Base-by-base conservation (phyloP, 2,797 vertebrate species). In the Sciurus carolinensis region DNA sequence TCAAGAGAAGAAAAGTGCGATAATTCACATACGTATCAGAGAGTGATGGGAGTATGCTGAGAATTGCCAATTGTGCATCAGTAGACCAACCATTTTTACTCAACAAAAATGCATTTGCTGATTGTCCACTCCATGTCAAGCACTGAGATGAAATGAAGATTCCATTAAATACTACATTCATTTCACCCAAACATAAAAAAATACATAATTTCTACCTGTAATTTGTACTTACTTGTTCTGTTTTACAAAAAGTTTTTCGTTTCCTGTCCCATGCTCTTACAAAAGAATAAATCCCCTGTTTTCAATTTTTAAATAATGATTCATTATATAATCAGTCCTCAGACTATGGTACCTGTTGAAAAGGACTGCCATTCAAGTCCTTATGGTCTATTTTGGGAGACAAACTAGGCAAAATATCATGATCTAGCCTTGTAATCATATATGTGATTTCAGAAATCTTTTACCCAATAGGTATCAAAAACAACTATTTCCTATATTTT, bases 381-480 rank as follows among this genome's bases (percentile, higher is more conserved):
- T 80, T 64, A 33, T 7, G 15, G 30, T 91, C 59, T 88, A 4
- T 4, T 64, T 22, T 14, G 11, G 3, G 20, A 54, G 30, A 33
- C 22, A 82, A 4, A 75, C 1, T 30, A 42, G 47, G 86, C 81
- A 87, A 88, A 85, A 69, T 44, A 67, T 11, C 20, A 39, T 20
- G 15, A 44, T 66, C 14, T 90, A 94, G 42, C 2, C 2, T 57
- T 18, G 9, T 30, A 62, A 26, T 42, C 50, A 71, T n/a, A 14
- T 77, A 73, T 95, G 8, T 73, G 66, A 85, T 77, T 87, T 83
- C 39, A 84, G 87, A 42, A 22, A 69, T 57, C 47, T 67, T 90
- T 86, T 66, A 64, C n/a, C 14, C 59, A 66, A 30, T 36, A 67
- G 39, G 20, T 59, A 76, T 79, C 28, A 72, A 42, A 7, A 67